Percentiles rank a stretch among this genome's conserved stretches.
Evolutionary conservation across 2,797 vertebrate genomes (phyloP).

Genomic region (Epinephelus coioides): DNA sequence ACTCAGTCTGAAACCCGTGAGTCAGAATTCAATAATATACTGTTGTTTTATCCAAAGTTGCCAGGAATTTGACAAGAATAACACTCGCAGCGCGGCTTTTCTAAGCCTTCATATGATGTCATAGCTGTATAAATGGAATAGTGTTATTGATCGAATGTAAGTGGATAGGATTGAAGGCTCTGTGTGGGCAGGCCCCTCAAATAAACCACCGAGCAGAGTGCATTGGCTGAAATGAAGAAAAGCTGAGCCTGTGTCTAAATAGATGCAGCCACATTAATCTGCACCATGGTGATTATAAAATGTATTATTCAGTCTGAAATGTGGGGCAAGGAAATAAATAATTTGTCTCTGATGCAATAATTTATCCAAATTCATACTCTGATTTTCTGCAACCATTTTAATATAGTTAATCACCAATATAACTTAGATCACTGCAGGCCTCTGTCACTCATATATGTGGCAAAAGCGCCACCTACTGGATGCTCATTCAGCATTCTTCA

Average conservation of each 20-base stretch:
- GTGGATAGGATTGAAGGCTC: conserved; percentile 71
- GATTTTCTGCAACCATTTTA: conserved; percentile 11
- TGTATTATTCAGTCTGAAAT: conserved; percentile 35
- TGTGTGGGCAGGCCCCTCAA: conserved; percentile 60
- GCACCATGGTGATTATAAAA: conserved; percentile 44
- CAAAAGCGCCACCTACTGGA: conserved; percentile 69
- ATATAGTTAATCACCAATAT: background rate
- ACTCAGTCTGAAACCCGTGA: conserved; percentile 44
- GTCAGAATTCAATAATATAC: conserved; percentile 60
- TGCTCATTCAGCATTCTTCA: background rate
- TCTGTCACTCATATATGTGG: background rate
- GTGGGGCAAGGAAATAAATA: conserved; percentile 30
- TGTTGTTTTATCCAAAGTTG: conserved; percentile 59
- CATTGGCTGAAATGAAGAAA: conserved; percentile 56
- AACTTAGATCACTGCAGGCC: background rate
- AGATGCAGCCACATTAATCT: conserved; percentile 33
- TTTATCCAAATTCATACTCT: conserved; percentile 9
- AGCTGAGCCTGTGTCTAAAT: conserved; percentile 40
- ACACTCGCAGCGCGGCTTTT: conserved; percentile 39
- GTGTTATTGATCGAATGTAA: conserved; percentile 77
- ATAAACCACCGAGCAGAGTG: conserved; percentile 55
- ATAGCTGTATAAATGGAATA: conserved; percentile 70
- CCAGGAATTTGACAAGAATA: conserved; percentile 58
- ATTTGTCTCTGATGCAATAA: background rate
- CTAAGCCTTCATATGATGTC: conserved; percentile 68